phyloP scores from a whole-genome alignment of 1,140 invertebrate species.

The Aplysia californica region DNA sequence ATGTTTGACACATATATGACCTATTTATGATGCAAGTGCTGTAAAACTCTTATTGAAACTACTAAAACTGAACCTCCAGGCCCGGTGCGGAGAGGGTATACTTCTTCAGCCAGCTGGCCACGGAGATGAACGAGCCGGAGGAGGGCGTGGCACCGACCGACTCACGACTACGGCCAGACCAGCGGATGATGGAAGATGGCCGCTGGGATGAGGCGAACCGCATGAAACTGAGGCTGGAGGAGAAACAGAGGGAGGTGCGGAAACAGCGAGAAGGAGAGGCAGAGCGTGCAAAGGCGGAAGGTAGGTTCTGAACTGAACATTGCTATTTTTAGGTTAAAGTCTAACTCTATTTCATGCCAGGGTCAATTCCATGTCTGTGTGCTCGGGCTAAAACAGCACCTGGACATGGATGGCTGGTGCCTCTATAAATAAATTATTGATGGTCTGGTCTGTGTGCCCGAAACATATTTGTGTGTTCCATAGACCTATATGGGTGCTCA shows the following conservation, averaged over 20 bases:
- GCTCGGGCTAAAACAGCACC: not conserved
- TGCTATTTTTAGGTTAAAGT: not conserved
- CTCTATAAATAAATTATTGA: not conserved
- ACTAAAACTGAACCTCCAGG: too few species aligned
- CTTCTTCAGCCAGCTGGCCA: slow-evolving; percentile 93
- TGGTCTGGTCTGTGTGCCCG: too few species aligned
- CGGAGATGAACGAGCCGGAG: slow-evolving; percentile 96
- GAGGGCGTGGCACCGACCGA: slow-evolving; percentile 95
- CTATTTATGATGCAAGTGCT: too few species aligned
- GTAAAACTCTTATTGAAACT: too few species aligned
- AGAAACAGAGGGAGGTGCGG: slow-evolving; percentile 82
- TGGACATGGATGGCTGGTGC: not conserved
- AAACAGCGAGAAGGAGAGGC: slow-evolving; percentile 79
- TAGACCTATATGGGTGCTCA: too few species aligned
- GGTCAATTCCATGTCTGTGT: not conserved
- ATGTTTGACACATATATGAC: too few species aligned
- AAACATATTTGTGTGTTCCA: not conserved
- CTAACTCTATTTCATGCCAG: not conserved
- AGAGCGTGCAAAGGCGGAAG: slow-evolving; percentile 79
- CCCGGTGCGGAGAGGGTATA: slow-evolving; percentile 79
- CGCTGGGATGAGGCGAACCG: slow-evolving; percentile 96
- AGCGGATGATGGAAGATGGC: slow-evolving; percentile 97
- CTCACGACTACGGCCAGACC: slow-evolving; percentile 92
- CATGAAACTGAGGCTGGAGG: slow-evolving; percentile 89
- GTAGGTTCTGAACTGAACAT: slow-evolving; percentile 59